Evolutionary conservation across 1,140 invertebrate genomes (phyloP).

Genomic region (Aphaenogaster ashmeadi): DNA sequence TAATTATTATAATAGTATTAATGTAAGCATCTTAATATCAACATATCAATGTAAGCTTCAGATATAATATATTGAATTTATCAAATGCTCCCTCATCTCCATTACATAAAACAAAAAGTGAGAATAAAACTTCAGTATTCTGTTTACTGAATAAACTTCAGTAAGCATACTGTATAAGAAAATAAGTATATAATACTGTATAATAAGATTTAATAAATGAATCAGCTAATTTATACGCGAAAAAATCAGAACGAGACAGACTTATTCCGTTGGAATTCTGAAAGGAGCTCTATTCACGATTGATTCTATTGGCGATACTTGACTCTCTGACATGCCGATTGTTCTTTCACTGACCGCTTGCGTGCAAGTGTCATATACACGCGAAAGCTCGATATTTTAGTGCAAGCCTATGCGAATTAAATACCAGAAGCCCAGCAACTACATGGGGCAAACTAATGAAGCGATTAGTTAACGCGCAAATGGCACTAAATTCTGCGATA

Average conservation of each 20-base stretch:
- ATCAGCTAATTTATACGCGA: not conserved
- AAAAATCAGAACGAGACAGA: not conserved
- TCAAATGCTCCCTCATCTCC: not conserved
- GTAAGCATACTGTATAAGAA: no score
- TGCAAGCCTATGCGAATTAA: not conserved
- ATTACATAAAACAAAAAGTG: not conserved
- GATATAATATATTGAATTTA: not conserved
- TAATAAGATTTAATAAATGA: no score
- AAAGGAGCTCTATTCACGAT: not conserved
- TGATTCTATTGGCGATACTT: conserved; percentile 10
- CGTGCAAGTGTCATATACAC: not conserved
- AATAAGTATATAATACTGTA: no score
- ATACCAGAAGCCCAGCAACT: not conserved
- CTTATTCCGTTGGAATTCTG: not conserved
- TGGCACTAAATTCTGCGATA: conserved; percentile 9
- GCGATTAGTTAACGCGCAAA: conserved; percentile 19
- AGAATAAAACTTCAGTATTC: not conserved
- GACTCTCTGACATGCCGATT: conserved; percentile 28
- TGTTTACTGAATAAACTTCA: no score
- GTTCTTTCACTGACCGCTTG: not conserved
- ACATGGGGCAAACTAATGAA: not conserved
- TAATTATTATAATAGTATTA: not conserved
- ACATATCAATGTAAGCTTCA: not conserved
- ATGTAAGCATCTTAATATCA: not conserved
- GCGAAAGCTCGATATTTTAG: not conserved